phyloP scores from a whole-genome alignment of 37 sponge, comb jelly and placozoan genomes.

The Aplysina aerophoba region DNA sequence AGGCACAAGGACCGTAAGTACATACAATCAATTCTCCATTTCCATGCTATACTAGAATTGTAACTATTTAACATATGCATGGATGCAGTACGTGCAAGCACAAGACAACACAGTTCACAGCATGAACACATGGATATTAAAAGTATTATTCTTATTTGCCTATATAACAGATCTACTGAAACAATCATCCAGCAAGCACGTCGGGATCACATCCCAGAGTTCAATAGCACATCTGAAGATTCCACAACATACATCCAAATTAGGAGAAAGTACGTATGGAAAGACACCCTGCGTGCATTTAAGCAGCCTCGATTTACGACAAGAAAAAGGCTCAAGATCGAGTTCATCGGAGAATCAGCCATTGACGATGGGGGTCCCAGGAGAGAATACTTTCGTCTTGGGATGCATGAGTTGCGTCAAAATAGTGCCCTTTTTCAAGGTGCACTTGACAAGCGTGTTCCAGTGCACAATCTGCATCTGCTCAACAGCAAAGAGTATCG shows the following conservation, averaged over 20 bases:
- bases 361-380: conserved; percentile 24
- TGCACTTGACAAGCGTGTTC: background rate
- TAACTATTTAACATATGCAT: background rate
- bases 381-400: conserved; percentile 3
- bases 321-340: conserved; percentile 1
- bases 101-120: no score
- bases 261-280: background rate
- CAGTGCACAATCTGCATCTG: conserved; percentile 2
- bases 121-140: no score
- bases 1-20: conserved; percentile 22
- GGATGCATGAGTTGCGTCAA: conserved; percentile 1
- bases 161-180: conserved; percentile 21
- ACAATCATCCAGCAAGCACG: background rate
- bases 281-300: conserved; percentile 18
- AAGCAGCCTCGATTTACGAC: background rate
- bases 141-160: no score
- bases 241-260: conserved; percentile 3
- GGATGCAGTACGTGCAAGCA: no score
- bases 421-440: conserved; percentile 3
- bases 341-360: background rate
- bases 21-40: background rate
- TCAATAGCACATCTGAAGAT: conserved; percentile 22
- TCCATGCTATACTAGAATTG: background rate
- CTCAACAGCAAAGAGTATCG: conserved; percentile 23
- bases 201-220: background rate